Conservation (phyloP, 35 echinoderm and acorn worm genomes). For the Apostichopus parvimensis region DNA sequence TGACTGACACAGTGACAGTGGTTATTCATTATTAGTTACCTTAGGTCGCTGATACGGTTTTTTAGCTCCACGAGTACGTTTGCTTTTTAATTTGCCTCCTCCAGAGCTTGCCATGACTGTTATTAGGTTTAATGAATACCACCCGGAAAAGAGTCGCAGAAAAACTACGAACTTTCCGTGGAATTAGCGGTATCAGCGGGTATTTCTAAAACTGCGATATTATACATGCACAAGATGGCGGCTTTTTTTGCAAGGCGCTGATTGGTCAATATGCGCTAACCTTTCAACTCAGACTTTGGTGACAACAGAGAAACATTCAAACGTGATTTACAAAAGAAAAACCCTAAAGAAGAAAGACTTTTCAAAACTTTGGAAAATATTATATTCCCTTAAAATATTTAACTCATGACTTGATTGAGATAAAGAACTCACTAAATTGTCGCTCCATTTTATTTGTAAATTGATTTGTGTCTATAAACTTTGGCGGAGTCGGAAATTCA, state of each 20-base stretch:
- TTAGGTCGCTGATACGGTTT: slow-evolving; percentile 85
- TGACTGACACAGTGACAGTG: not conserved
- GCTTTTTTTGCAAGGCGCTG: slow-evolving; percentile 79
- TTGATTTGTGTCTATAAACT: not conserved
- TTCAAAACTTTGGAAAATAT: not conserved
- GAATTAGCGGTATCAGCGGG: not conserved
- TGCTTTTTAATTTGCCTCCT: slow-evolving; percentile 89
- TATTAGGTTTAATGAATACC: slow-evolving; percentile 9
- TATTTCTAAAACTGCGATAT: slow-evolving; percentile 24
- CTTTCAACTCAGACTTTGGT: slow-evolving; percentile 1
- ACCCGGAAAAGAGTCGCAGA: slow-evolving; percentile 5
- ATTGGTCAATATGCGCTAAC: slow-evolving; percentile 65
- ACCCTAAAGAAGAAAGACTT: not conserved
- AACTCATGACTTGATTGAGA: not conserved
- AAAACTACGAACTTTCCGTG: slow-evolving; percentile 30
- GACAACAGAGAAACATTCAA: not conserved
- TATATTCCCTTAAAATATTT: not conserved
- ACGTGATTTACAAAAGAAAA: not conserved
- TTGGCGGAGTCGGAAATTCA: not conserved
- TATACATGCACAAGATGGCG: slow-evolving; percentile 83
- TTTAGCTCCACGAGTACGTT: slow-evolving; percentile 64
- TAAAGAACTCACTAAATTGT: not conserved
- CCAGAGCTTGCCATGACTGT: slow-evolving; percentile 80
- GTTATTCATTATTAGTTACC: slow-evolving; percentile 46
- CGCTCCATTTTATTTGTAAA: not conserved